A percentile compares a stretch with the other conserved stretches of the same genome.
phyloP scores from a whole-genome alignment of 2,888 invertebrate species.

The Axea sp. region DNA sequence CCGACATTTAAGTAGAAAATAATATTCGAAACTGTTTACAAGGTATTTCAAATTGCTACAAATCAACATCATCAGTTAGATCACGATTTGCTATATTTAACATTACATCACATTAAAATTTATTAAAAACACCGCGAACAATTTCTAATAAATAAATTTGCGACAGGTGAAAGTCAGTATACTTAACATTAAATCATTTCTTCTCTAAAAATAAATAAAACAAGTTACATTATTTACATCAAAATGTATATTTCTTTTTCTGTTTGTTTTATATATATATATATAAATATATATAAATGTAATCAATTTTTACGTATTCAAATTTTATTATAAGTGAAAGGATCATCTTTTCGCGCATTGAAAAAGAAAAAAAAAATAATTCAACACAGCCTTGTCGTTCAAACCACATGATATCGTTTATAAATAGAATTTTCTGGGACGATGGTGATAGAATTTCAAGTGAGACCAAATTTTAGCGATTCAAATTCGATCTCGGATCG shows the following conservation, averaged over 20 bases:
- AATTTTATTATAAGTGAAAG: conserved; percentile 36
- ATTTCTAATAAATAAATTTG: conserved; percentile 8
- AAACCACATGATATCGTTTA: conserved; percentile 27
- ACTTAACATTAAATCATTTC: no score
- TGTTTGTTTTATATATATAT: no score
- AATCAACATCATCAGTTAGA: conserved; percentile 29
- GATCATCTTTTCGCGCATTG: conserved; percentile 41
- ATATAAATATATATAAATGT: no score
- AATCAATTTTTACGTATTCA: no score
- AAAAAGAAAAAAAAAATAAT: conserved; percentile 33
- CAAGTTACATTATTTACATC: background rate
- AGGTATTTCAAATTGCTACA: conserved; percentile 25
- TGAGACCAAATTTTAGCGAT: conserved; percentile 45
- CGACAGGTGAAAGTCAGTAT: no score
- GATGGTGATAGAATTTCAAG: conserved; percentile 49
- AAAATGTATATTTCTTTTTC: background rate
- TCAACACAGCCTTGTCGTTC: conserved; percentile 12
- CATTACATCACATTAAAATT: conserved; percentile 10
- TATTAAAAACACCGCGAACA: conserved; percentile 10
- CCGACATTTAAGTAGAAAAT: conserved; percentile 50
- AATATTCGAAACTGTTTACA: conserved; percentile 21
- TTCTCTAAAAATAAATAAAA: conserved; percentile 1
- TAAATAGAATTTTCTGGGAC: conserved; percentile 44
- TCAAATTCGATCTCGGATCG: conserved; percentile 44
- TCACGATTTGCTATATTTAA: conserved; percentile 20